phyloP scores from a whole-genome alignment of 2,888 invertebrate genomes.

The Eumerus sabulonum region DNA sequence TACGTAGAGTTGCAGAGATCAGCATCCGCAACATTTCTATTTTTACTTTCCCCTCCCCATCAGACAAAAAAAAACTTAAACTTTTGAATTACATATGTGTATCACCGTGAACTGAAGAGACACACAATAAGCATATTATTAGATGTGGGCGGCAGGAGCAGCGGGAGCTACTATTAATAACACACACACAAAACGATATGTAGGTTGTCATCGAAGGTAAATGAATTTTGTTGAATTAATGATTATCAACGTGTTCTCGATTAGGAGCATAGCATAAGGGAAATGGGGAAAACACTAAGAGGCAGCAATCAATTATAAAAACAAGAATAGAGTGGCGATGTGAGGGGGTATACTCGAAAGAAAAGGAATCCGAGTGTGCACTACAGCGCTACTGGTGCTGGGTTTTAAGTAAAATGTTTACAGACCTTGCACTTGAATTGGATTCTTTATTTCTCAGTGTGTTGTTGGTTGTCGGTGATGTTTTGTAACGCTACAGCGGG shows the following conservation, averaged over 20 bases:
- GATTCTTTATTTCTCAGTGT: slow-evolving; percentile 47
- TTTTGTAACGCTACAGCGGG: slow-evolving; percentile 62
- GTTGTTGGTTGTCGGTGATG: too few species aligned
- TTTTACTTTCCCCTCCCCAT: slow-evolving; percentile 41
- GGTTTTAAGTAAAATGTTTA: slow-evolving; percentile 37
- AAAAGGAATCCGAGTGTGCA: too few species aligned
- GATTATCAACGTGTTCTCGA: slow-evolving; percentile 31
- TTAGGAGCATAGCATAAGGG: slow-evolving; percentile 26
- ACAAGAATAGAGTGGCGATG: slow-evolving; percentile 7
- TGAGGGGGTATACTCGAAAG: too few species aligned
- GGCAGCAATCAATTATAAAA: too few species aligned
- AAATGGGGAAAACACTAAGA: slow-evolving; percentile 34
- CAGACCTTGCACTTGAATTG: slow-evolving; percentile 68
- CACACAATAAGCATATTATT: slow-evolving; percentile 22
- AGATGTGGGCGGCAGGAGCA: slow-evolving; percentile 37
- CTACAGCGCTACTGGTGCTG: too few species aligned
- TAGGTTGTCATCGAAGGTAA: slow-evolving; percentile 30
- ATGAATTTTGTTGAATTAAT: slow-evolving; percentile 40
- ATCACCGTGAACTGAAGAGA: slow-evolving; percentile 39
- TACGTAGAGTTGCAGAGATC: too few species aligned
- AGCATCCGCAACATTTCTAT: slow-evolving; percentile 45
- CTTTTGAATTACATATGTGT: slow-evolving; percentile 46
- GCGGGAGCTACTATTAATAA: slow-evolving; percentile 54
- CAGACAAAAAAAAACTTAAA: too few species aligned
- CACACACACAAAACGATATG: slow-evolving; percentile 48